These are phyloP conservation scores for Zaprionus taronus DNA, from an alignment of 1,140 invertebrate genomes.

Conservation along the genomic window DNA sequence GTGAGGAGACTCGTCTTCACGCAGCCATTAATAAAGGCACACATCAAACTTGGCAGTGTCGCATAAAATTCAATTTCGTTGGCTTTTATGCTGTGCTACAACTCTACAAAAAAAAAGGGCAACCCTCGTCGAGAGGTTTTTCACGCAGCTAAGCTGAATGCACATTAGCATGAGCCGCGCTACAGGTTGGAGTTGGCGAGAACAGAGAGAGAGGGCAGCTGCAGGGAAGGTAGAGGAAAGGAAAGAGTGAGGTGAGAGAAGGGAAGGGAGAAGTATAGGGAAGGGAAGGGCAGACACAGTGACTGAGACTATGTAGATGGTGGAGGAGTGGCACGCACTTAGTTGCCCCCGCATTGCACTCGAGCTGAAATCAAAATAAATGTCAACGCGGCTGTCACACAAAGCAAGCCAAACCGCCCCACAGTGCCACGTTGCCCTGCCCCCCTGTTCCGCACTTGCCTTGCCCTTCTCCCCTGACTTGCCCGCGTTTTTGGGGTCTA, in stretches of 20 bases:
- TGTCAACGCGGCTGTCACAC: slow-evolving; percentile 76
- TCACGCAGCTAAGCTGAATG: slow-evolving; percentile 61
- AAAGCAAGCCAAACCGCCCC: slow-evolving; percentile 43
- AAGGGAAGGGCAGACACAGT: background rate
- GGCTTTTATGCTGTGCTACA: slow-evolving; percentile 40
- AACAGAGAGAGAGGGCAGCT: background rate
- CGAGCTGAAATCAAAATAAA: slow-evolving; percentile 81
- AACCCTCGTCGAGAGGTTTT: slow-evolving; percentile 53
- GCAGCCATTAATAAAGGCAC: slow-evolving; percentile 76
- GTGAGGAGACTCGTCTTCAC: background rate
- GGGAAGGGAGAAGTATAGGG: background rate
- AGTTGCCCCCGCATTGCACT: slow-evolving; percentile 50
- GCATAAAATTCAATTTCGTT: slow-evolving; percentile 80
- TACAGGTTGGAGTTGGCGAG: slow-evolving; percentile 22
- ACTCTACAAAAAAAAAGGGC: background rate
- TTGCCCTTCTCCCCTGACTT: slow-evolving; percentile 8
- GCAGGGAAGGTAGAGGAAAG: background rate
- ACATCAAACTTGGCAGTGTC: slow-evolving; percentile 75
- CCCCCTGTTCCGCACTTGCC: background rate
- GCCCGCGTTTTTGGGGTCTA: slow-evolving; percentile 63
- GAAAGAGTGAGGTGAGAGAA: background rate
- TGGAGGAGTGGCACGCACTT: slow-evolving; percentile 58
- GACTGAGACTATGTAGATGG: slow-evolving; percentile 8
- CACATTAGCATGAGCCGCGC: slow-evolving; percentile 69
- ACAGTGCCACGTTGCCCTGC: slow-evolving; percentile 3